A percentile compares a stretch with the other conserved stretches of the same genome.
These are phyloP conservation scores for Platycheirus albimanus DNA, from an alignment of 2,888 invertebrate species.

Conservation along the genomic window DNA sequence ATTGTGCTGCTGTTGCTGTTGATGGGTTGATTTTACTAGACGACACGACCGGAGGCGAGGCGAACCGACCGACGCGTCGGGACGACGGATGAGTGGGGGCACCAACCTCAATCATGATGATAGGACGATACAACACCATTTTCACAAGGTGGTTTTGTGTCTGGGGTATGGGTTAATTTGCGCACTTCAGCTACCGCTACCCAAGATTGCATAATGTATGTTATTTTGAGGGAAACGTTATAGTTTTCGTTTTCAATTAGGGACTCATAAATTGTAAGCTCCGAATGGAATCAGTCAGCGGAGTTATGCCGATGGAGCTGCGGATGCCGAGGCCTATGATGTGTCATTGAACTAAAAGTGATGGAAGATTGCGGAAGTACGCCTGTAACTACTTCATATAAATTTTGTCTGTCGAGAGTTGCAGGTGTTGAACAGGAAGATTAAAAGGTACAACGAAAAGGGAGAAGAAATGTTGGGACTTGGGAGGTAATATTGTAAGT, in stretches of 20 bases:
- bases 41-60: no score
- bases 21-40: not conserved
- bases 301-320: not conserved
- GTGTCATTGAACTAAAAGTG: slow-evolving; percentile 69
- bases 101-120: slow-evolving; percentile 58
- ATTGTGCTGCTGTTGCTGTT: slow-evolving; percentile 10
- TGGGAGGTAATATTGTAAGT: not conserved
- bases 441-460: slow-evolving; percentile 8
- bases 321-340: slow-evolving; percentile 13
- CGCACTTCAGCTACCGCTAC: slow-evolving; percentile 67
- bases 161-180: slow-evolving; percentile 72
- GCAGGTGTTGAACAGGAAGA: slow-evolving; percentile 60
- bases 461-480: not conserved
- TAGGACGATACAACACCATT: slow-evolving; percentile 49
- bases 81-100: slow-evolving; percentile 29
- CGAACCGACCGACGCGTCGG: not conserved
- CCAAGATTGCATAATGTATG: slow-evolving; percentile 68
- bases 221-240: slow-evolving; percentile 72
- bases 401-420: slow-evolving; percentile 26
- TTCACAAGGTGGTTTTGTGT: slow-evolving; percentile 44
- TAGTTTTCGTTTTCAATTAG: slow-evolving; percentile 73
- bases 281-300: slow-evolving; percentile 12
- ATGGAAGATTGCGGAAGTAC: slow-evolving; percentile 66
- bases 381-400: slow-evolving; percentile 12
- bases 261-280: slow-evolving; percentile 58